Base-by-base conservation (phyloP, 2,888 invertebrate genomes). In the Merodon equestris region DNA sequence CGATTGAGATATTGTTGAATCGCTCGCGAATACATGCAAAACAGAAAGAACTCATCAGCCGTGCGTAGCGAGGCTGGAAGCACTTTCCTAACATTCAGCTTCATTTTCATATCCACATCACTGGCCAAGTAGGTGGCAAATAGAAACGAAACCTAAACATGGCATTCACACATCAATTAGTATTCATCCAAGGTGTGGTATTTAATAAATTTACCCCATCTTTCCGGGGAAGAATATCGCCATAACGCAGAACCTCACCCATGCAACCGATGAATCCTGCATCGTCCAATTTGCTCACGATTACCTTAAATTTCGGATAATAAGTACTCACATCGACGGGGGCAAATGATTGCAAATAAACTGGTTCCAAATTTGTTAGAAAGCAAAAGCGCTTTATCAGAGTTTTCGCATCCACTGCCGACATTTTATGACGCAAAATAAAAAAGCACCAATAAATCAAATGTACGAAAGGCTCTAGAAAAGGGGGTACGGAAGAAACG, bases 41-140 rank as follows among this genome's bases (percentile, higher is more conserved):
- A 87, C 1, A 85, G 45, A 38, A 88, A 85, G 14, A 88, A 63
- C 15, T 88, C 87, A 27, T 83, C 83, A 2, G 85, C 86, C 1
- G 61, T 82, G 42, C 17, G 53, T 5, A 87, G 82, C 3, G 85
- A 57, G 9, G 72, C 19, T 1, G 83, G 67, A 36, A 88, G 84
- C 9, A 76, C 74, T 1, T 58, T 63, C 0, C 86, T 84, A 38
- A 86, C 77, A 1, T 73, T n/a, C 0, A 76, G 84, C n/a, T 85
- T 86, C 27, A 79, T 81, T 36, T 82, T 72, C 0, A 82, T 79
- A 12, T 85, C 83, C 0, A 51, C 54, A 1, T 79, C 70, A 9
- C 82, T 73, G 2, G 82, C 75, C 12, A 88, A 79, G 45, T 85
- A 88, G 3, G 83, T 81, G 10, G 88, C 88, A 61, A 86, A 84